Evolutionary conservation across 2,888 invertebrate species (phyloP).

Genomic region (Mamestra brassicae): DNA sequence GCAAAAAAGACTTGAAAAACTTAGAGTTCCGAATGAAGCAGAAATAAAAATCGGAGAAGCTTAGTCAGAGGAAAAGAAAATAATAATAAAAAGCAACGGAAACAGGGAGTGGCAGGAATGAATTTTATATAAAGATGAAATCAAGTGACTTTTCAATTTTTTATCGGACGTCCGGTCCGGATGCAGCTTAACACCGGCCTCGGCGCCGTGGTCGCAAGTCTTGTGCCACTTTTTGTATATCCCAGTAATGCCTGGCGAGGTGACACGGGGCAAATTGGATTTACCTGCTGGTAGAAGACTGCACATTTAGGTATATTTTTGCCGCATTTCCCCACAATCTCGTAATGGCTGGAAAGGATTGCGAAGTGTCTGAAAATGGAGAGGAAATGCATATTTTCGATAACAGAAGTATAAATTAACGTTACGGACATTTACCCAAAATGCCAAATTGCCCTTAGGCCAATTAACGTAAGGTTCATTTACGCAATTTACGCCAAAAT

Average conservation of each 20-base stretch:
- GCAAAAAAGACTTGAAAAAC: not conserved
- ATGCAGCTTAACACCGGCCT: slow-evolving; percentile 17
- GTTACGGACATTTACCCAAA: no score
- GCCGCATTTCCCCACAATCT: slow-evolving; percentile 38
- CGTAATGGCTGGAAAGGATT: slow-evolving; percentile 37
- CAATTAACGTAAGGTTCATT: no score
- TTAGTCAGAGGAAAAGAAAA: slow-evolving; percentile 6
- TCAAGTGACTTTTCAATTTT: slow-evolving; percentile 33
- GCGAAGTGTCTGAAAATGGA: slow-evolving; percentile 22
- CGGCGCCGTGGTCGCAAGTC: slow-evolving; percentile 4
- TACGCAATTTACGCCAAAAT: no score
- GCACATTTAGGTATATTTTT: slow-evolving; percentile 38
- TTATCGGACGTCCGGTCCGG: slow-evolving; percentile 18
- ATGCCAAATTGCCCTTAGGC: no score
- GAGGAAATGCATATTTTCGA: slow-evolving; percentile 13
- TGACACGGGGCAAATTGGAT: slow-evolving; percentile 58
- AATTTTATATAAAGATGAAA: slow-evolving; percentile 42
- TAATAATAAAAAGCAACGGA: slow-evolving; percentile 17
- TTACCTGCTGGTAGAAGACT: slow-evolving; percentile 37
- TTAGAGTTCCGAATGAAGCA: not conserved
- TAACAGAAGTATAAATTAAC: no score
- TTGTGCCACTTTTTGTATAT: slow-evolving; percentile 27
- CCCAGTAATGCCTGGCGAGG: slow-evolving; percentile 21
- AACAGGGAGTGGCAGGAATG: slow-evolving; percentile 5
- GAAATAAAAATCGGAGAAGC: slow-evolving; percentile 8